Percentiles rank a stretch among this genome's conserved stretches.
Conservation (phyloP, 2,797 vertebrate species). For the Ctenopoma multispine region DNA sequence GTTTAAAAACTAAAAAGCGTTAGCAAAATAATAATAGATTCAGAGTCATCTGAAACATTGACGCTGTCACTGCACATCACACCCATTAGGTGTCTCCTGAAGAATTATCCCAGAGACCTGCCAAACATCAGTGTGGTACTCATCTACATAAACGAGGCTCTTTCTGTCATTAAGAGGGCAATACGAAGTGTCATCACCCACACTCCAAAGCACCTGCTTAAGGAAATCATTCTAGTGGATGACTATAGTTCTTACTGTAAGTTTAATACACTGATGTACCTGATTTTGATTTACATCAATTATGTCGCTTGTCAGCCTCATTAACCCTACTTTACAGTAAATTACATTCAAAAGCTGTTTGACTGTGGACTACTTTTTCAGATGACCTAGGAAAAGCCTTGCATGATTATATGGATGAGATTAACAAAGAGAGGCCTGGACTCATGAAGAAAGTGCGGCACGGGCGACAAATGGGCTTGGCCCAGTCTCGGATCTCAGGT, state of each 20-base stretch:
- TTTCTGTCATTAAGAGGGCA: slow-evolving; percentile 82
- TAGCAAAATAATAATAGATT: not conserved
- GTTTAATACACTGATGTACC: not conserved
- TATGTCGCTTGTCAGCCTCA: not conserved
- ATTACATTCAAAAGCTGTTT: not conserved
- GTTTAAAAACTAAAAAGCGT: too few relatives aligned
- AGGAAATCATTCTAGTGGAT: slow-evolving; percentile 86
- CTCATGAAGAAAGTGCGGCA: slow-evolving; percentile 79
- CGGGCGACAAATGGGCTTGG: slow-evolving; percentile 72
- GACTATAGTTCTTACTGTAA: slow-evolving; percentile 82
- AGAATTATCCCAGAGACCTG: slow-evolving; percentile 77
- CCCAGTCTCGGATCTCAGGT: slow-evolving; percentile 77
- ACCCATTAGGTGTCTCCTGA: slow-evolving; percentile 74
- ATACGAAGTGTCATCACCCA: slow-evolving; percentile 78
- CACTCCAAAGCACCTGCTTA: slow-evolving; percentile 79
- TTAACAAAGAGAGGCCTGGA: slow-evolving; percentile 60
- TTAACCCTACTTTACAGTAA: not conserved
- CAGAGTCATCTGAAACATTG: too few relatives aligned
- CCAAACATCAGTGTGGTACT: slow-evolving; percentile 81
- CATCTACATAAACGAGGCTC: slow-evolving; percentile 84
- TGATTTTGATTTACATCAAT: not conserved
- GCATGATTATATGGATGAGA: slow-evolving; percentile 54
- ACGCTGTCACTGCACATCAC: not conserved
- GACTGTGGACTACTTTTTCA: slow-evolving; percentile 38
- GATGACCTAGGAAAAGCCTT: slow-evolving; percentile 63